phyloP scores from a whole-genome alignment of 1,140 invertebrate species.

The Paralvinella palmiformis region DNA sequence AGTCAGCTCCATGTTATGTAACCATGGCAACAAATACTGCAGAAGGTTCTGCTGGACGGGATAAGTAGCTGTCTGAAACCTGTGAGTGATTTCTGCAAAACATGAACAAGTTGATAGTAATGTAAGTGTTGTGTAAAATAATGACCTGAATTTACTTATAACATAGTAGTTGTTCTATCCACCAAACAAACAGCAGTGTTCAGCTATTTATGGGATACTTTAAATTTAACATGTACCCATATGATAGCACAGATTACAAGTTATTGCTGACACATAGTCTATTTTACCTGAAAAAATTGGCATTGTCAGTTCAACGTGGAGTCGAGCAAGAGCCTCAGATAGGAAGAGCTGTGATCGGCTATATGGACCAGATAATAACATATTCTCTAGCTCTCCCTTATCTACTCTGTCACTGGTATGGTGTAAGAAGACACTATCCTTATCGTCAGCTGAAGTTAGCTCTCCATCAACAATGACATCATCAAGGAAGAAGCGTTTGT shows the following conservation, averaged over 20 bases:
- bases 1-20: conserved; percentile 97
- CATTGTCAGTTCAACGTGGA: conserved; percentile 96
- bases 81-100: conserved; percentile 81
- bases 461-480: conserved; percentile 44
- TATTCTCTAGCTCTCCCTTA: conserved; percentile 64
- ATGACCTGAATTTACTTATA: too few relatives aligned
- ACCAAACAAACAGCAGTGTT: too few relatives aligned
- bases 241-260: too few relatives aligned
- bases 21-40: conserved; percentile 91
- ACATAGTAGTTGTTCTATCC: too few relatives aligned
- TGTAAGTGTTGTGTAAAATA: too few relatives aligned
- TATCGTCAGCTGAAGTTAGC: conserved; percentile 22
- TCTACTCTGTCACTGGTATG: conserved; percentile 21
- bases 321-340: conserved; percentile 80
- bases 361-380: conserved; percentile 76
- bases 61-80: conserved; percentile 90
- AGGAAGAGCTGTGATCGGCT: conserved; percentile 87
- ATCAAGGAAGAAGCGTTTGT: conserved; percentile 86
- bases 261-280: too few relatives aligned
- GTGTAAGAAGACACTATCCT: conserved; percentile 1
- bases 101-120: not conserved
- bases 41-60: conserved; percentile 82
- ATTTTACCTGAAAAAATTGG: conserved; percentile 94
- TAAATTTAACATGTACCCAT: too few relatives aligned
- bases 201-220: too few relatives aligned